phyloP scores from a whole-genome alignment of 2,113 vertebrate species.

The Canis aureus region DNA sequence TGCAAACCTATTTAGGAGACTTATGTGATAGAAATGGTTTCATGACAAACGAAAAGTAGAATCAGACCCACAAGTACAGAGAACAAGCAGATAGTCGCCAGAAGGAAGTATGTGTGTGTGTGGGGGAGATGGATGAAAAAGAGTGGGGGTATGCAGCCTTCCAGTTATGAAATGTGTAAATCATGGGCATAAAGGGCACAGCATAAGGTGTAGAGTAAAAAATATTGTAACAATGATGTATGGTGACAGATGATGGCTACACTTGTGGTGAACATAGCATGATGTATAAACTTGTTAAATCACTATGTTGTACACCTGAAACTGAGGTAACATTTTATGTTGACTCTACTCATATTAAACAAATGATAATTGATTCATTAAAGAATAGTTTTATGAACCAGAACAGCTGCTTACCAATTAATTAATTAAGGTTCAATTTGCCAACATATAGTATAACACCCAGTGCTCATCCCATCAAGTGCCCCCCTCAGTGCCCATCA shows the following conservation, averaged over 20 bases:
- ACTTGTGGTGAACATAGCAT: background rate
- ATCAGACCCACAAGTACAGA: background rate
- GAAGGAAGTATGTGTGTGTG: background rate
- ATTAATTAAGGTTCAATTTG: no score
- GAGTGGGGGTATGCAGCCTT: background rate
- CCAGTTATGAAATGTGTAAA: background rate
- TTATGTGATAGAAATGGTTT: background rate
- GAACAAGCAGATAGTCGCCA: background rate
- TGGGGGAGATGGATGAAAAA: background rate
- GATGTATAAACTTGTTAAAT: background rate
- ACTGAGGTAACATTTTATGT: background rate
- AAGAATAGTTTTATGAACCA: constrained; percentile 10
- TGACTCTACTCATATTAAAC: background rate
- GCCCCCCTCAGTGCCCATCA: no score
- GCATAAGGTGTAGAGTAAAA: background rate
- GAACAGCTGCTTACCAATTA: background rate
- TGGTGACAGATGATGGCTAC: background rate
- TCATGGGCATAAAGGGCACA: background rate
- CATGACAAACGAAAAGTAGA: background rate
- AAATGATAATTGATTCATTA: background rate
- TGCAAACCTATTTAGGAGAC: background rate
- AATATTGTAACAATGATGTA: background rate
- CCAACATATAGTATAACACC: no score
- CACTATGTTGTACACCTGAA: background rate
- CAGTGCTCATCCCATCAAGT: no score